phyloP scores from a whole-genome alignment of 2,113 vertebrate species.

The Rhabdomys dilectus region DNA sequence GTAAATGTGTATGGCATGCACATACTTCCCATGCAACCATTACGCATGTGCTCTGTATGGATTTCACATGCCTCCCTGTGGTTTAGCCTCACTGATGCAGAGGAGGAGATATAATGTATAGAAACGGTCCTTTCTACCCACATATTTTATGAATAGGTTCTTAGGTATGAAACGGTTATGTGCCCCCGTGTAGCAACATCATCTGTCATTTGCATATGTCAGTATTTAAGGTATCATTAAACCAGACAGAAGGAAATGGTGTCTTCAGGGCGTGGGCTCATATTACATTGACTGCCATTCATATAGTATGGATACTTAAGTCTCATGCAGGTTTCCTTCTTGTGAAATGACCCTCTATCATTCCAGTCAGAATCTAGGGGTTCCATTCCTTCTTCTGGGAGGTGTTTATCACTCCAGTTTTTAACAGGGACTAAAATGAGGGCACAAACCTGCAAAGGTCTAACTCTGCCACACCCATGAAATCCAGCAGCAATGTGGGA shows the following conservation, averaged over 20 bases:
- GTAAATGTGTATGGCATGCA: neutral
- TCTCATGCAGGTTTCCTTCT: conserved; percentile 83
- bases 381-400: conserved; percentile 61
- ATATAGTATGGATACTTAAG: conserved; percentile 84
- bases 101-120: conserved; percentile 23
- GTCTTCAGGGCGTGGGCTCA: conserved; percentile 81
- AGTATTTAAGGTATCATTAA: conserved; percentile 74
- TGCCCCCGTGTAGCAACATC: neutral
- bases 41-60: conserved; percentile 7
- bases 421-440: conserved; percentile 73
- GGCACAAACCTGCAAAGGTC: conserved; percentile 84
- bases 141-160: neutral
- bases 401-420: conserved; percentile 64
- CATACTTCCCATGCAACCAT: conserved; percentile 45
- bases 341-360: conserved; percentile 82
- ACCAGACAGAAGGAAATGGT: conserved; percentile 82
- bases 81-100: conserved; percentile 52
- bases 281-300: conserved; percentile 67
- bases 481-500: conserved; percentile 84
- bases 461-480: conserved; percentile 90
- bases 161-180: conserved; percentile 12
- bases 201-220: conserved; percentile 49
- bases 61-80: conserved; percentile 30
- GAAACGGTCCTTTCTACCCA: conserved; percentile 9
- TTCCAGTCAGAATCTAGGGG: conserved; percentile 63